phyloP scores from a whole-genome alignment of 2,888 invertebrate genomes.

The Fabriciana adippe region DNA sequence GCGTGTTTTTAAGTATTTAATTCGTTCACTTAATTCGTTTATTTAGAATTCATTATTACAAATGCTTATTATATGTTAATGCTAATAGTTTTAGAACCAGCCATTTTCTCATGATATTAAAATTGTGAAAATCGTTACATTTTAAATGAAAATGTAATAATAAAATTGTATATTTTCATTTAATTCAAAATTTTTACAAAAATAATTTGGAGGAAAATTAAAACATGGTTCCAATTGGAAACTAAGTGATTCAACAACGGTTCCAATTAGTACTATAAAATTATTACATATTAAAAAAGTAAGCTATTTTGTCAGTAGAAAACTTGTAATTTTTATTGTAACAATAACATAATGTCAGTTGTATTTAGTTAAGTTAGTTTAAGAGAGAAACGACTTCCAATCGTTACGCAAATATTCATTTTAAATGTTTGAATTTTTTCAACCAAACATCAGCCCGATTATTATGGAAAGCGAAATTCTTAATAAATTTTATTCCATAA shows the following conservation, averaged over 20 bases:
- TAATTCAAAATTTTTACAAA: no score
- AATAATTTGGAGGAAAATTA: no score
- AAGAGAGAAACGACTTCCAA: neutral
- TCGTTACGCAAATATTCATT: neutral
- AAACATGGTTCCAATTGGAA: no score
- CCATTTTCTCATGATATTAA: no score
- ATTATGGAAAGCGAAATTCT: no score
- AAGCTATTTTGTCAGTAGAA: neutral
- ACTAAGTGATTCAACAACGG: neutral
- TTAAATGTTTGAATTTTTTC: neutral
- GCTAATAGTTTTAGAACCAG: neutral
- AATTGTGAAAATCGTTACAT: no score
- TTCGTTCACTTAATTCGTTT: slow-evolving; percentile 35
- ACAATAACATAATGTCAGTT: slow-evolving; percentile 4
- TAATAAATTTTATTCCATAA: no score
- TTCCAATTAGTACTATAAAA: neutral
- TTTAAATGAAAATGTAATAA: no score
- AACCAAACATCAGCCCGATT: neutral
- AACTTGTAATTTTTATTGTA: neutral
- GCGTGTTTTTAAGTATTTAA: slow-evolving; percentile 38
- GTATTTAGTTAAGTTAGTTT: slow-evolving; percentile 23
- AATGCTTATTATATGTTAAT: slow-evolving; percentile 7
- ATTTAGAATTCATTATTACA: slow-evolving; percentile 33
- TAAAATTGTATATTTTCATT: no score
- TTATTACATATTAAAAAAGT: neutral